Evolutionary conservation across 2,113 vertebrate species (phyloP).

Genomic region (Rhagologus leucostigma): DNA sequence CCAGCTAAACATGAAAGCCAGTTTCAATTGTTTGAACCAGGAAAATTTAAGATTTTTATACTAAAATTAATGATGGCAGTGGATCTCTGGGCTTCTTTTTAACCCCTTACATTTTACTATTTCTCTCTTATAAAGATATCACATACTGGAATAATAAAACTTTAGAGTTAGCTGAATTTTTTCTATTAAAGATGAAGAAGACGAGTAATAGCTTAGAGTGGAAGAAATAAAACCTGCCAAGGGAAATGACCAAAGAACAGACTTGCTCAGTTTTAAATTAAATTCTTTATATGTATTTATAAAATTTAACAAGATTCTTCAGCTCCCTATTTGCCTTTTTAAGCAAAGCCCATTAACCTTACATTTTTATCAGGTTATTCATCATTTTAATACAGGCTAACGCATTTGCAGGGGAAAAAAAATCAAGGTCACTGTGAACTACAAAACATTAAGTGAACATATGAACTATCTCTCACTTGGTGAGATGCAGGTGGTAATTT

Average conservation of each 20-base stretch:
- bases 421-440: neutral
- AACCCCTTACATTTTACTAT: neutral
- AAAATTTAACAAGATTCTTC: neutral
- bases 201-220: neutral
- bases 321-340: neutral
- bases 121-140: neutral
- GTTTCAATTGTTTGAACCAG: neutral
- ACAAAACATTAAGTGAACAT: neutral
- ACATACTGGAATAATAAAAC: neutral
- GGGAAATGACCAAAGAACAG: neutral
- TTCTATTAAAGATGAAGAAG: neutral
- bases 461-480: neutral
- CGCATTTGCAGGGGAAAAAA: neutral
- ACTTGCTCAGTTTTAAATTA: neutral
- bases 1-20: neutral
- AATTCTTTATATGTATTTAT: constrained; percentile 3
- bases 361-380: neutral
- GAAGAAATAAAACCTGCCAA: neutral
- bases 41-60: neutral
- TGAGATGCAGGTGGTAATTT: neutral
- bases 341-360: constrained; percentile 2
- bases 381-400: constrained; percentile 4
- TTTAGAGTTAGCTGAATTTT: neutral
- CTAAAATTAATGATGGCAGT: neutral
- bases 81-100: neutral